Percentiles rank a stretch among this genome's conserved stretches.
phyloP scores from a whole-genome alignment of 2,797 vertebrate genomes.

The Oryzias sinensis region DNA sequence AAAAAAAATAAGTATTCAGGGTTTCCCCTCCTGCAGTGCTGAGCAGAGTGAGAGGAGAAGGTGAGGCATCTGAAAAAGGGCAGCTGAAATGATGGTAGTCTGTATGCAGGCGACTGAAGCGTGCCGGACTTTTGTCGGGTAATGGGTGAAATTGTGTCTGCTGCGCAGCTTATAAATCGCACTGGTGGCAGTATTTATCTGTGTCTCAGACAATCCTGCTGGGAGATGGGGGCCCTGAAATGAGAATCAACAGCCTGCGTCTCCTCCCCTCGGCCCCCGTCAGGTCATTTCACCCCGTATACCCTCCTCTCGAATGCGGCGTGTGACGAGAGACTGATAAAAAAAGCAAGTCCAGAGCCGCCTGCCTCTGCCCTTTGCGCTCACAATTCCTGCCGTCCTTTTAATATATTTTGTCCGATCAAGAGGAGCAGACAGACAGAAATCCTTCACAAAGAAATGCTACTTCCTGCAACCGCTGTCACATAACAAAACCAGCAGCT shows the following conservation, averaged over 20 bases:
- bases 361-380: slow-evolving; percentile 40
- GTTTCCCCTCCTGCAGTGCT: slow-evolving; percentile 13
- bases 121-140: slow-evolving; percentile 63
- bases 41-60: slow-evolving; percentile 21
- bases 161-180: slow-evolving; percentile 71
- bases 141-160: slow-evolving; percentile 71
- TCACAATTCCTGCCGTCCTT: slow-evolving; percentile 50
- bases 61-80: slow-evolving; percentile 26
- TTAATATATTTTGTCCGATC: slow-evolving; percentile 53
- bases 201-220: slow-evolving; percentile 71
- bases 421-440: slow-evolving; percentile 25
- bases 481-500: slow-evolving; percentile 20
- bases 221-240: slow-evolving; percentile 67
- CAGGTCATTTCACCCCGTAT: slow-evolving; percentile 60
- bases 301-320: slow-evolving; percentile 45
- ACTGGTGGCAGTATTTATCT: slow-evolving; percentile 75
- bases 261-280: slow-evolving; percentile 57
- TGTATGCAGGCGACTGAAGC: slow-evolving; percentile 61
- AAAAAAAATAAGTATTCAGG: slow-evolving; percentile 12
- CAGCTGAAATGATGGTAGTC: slow-evolving; percentile 43
- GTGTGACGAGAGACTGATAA: slow-evolving; percentile 67
- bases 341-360: slow-evolving; percentile 60
- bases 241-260: slow-evolving; percentile 73
- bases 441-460: slow-evolving; percentile 25
- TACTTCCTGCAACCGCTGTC: slow-evolving; percentile 8